phyloP scores from a whole-genome alignment of 2,113 vertebrate species.

The Dipodomys merriami region DNA sequence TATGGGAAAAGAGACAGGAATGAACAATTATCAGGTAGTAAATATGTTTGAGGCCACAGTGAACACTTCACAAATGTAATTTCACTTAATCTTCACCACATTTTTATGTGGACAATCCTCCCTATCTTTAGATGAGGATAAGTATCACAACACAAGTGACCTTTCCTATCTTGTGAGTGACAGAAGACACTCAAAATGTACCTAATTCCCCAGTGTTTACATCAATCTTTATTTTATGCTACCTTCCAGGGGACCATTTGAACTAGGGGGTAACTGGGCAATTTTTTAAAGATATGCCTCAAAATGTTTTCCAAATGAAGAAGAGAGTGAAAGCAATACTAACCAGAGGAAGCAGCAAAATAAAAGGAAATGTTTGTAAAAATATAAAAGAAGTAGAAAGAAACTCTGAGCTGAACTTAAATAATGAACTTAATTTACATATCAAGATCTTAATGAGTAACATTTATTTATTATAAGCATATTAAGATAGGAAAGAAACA shows the following conservation, averaged over 20 bases:
- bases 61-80: background rate
- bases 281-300: slow-evolving; percentile 19
- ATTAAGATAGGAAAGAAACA: background rate
- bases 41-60: background rate
- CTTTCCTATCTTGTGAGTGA: background rate
- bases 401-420: background rate
- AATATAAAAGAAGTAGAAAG: background rate
- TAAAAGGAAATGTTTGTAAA: slow-evolving; percentile 9
- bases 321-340: background rate
- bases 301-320: background rate
- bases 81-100: background rate
- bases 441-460: background rate
- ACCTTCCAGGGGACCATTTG: background rate
- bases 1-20: background rate
- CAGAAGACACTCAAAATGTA: background rate
- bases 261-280: background rate
- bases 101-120: background rate
- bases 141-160: background rate
- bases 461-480: slow-evolving; percentile 20
- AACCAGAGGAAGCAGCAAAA: background rate
- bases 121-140: background rate
- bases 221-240: background rate
- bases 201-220: slow-evolving; percentile 33
- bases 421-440: slow-evolving; percentile 26
- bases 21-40: background rate